These are phyloP conservation scores for Conopomorpha cramerella DNA, from an alignment of 1,140 invertebrate species.

Conservation along the genomic window DNA sequence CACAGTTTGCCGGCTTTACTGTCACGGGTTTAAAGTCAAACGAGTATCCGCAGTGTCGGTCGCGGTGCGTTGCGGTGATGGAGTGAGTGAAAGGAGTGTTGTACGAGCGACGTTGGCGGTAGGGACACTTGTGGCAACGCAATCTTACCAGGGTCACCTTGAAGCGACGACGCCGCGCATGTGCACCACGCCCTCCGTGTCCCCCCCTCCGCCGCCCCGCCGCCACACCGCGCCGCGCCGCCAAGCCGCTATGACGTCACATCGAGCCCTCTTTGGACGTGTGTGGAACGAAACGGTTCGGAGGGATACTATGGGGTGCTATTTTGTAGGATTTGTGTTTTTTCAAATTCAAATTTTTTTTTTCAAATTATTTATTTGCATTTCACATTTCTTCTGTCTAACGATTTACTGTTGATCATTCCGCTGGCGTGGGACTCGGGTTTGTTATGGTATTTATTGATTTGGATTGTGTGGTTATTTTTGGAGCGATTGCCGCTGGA, in stretches of 20 bases:
- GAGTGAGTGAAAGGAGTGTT: conserved; percentile 49
- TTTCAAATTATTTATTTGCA: too few relatives aligned
- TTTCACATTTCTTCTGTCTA: too few relatives aligned
- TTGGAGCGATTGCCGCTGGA: too few relatives aligned
- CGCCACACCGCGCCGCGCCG: conserved; percentile 5
- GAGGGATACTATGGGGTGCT: too few relatives aligned
- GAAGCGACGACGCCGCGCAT: conserved; percentile 39
- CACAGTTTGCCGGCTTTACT: conserved; percentile 52
- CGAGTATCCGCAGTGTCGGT: conserved; percentile 37
- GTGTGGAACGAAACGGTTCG: too few relatives aligned
- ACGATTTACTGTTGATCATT: too few relatives aligned
- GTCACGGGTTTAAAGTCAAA: conserved; percentile 28
- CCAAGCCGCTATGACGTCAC: conserved; percentile 27
- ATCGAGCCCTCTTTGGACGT: conserved; percentile 18
- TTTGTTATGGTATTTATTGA: conserved; percentile 14
- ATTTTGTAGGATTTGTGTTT: too few relatives aligned
- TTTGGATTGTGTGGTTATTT: conserved; percentile 16
- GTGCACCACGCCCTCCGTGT: conserved; percentile 51
- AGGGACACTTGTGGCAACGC: conserved; percentile 21
- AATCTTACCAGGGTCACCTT: conserved; percentile 45
- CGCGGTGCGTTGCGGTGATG: conserved; percentile 19
- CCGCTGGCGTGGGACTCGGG: conserved; percentile 2
- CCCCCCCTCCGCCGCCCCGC: conserved; percentile 11
- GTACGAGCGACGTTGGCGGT: conserved; percentile 21
- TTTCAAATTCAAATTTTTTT: too few relatives aligned